Conservation (phyloP, 2,797 vertebrate species). For the Todus mexicanus region DNA sequence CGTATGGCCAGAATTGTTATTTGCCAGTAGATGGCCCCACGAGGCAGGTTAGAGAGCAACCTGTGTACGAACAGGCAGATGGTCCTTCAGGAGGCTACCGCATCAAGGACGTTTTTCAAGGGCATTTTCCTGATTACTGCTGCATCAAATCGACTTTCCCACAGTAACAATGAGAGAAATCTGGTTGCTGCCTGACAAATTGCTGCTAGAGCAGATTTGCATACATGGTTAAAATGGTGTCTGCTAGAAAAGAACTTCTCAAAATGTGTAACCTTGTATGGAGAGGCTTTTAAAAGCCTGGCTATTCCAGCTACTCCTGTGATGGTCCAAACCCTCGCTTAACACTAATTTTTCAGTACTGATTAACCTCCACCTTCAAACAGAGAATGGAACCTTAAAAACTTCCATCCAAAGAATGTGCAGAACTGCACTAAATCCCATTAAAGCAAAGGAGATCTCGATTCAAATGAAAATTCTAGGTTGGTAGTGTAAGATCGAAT, state of each 20-base stretch:
- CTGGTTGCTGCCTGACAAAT: not conserved
- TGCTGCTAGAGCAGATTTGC: not conserved
- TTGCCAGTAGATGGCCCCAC: not conserved
- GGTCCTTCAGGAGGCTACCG: not conserved
- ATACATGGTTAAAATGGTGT: not conserved
- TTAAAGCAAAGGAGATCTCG: not conserved
- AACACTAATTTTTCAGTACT: not conserved
- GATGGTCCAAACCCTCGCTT: not conserved
- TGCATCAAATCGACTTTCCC: not conserved
- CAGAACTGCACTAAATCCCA: not conserved
- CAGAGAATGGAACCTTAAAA: not conserved
- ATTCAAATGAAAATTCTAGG: not conserved
- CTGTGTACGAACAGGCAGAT: not conserved
- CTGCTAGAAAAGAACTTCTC: not conserved
- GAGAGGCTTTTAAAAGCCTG: not conserved
- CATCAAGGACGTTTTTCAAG: not conserved
- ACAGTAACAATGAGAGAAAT: not conserved
- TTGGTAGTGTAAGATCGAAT: not conserved
- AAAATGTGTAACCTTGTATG: not conserved
- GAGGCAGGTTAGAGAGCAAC: not conserved
- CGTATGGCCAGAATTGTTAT: accelerated
- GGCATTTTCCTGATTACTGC: not conserved
- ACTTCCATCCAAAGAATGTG: not conserved
- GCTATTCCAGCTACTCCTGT: not conserved
- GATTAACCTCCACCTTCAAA: not conserved